Base-by-base conservation (phyloP, 1,140 invertebrate species). In the Zaprionus africanus region DNA sequence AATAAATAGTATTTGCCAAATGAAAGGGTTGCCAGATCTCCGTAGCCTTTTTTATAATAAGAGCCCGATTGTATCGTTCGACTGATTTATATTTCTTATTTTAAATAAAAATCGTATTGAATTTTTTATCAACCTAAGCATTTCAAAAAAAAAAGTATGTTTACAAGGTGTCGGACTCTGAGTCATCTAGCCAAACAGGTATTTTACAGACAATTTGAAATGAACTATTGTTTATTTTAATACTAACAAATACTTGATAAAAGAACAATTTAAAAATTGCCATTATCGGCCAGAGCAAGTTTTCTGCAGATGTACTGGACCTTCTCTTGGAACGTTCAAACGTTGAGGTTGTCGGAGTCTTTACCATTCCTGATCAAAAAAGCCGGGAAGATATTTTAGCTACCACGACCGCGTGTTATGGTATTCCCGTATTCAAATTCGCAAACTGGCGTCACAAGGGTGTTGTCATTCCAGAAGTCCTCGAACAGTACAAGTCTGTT, bases 261-360 rank as follows among this genome's bases (percentile, higher is more conserved):
- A 28, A 90, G 81, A 12, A 58, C 12, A 58, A 58, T 56, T 53
- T 92, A 3, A 78, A 78, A 24, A 95, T 99, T 41, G 98, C 98
- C 4, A 96, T 99, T 19, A 99, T 99, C 82, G 98, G 98, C 0
- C 98, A 99, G 91, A 98, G 97, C 91, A 95, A 96, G 26, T 99
- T 99, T 93, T 98, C 98, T 0, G 97, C 97, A 0, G 98, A 99
- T 92, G 98, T 99, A 22, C 97, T 98, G 93, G 97, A 97, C 83
- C 93, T 96, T 4, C 90, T 99, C 0, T 93, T 95, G 61, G 95
- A 95, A 82, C 95, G 97, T 93, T 97, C 97, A 0, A 98, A 99
- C 91, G 24, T 90, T 12, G 93, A 96, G 77, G 95, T 99, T 22
- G 98, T 97, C 2, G 98, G 97, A 13, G 97, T 99, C 0, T 99